Base-by-base conservation (phyloP, 64 coral and sea anemone species). In the Porites lutea region DNA sequence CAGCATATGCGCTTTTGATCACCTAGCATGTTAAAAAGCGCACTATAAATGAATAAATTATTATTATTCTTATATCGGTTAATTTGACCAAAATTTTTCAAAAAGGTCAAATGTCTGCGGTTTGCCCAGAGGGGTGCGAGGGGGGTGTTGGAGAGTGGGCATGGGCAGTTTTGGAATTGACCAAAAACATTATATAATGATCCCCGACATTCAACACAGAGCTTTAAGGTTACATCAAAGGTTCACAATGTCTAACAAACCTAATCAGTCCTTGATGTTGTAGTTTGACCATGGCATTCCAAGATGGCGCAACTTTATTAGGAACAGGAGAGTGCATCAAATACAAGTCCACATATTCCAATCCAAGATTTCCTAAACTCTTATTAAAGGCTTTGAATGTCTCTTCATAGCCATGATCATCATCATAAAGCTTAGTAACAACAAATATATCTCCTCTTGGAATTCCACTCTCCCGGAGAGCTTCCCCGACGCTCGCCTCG, bases 261-360 rank as follows among this genome's bases (percentile, higher is more conserved):
- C 92, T 91, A 9, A 98, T 87, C 48, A 98, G 78, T 64, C 94
- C 88, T 72, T 84, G 86, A n/a, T 93, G 59, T 71, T 92, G 93
- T 16, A 99, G 66, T 60, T 99, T 89, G 14, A 96, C 73, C 97
- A 99, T 99, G 6, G 94, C 97, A 78, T 89, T 70, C 97, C 97
- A 99, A n/a, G 97, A 92, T 13, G 88, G 71, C 11, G 96, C 76
- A 15, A 99, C 89, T 46, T 86, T 89, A 43, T 87, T 83, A 55
- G 91, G 94, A 60, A 96, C 71, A 11, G 97, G 97, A 11, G 93
- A 93, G 81, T 99, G 97, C 65, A 99, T 96, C 3, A 99, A 74
- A 78, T 96, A 99, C 83, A 99, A 84, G 74, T 99, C 97, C 71
- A 99, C 94, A 54, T 93, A 99, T 74, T 96, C 94, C 65, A 96